Conservation (phyloP, 2,888 invertebrate genomes). For the Tubulanus polymorphus region DNA sequence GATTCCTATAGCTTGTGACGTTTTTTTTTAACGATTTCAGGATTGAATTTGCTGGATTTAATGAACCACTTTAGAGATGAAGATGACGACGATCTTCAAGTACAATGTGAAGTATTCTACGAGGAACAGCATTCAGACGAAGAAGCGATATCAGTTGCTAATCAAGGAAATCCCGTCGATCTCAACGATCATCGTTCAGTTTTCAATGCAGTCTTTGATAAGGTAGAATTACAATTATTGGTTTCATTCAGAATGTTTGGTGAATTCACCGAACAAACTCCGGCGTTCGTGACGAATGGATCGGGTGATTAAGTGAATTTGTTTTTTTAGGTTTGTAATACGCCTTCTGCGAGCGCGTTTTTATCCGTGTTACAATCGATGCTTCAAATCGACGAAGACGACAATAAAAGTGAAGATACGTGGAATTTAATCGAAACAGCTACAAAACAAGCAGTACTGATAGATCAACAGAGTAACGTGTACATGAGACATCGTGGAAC, state of each 20-base stretch:
- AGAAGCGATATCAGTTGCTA: conserved; percentile 63
- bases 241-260: too few species aligned
- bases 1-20: too few species aligned
- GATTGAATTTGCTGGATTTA: conserved; percentile 81
- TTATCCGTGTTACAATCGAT: conserved; percentile 87
- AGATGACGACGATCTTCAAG: conserved; percentile 53
- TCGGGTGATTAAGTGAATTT: neutral
- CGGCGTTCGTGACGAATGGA: neutral
- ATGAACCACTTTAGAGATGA: conserved; percentile 43
- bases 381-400: conserved; percentile 77
- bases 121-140: conserved; percentile 93
- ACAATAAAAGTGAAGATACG: conserved; percentile 34
- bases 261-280: too few species aligned
- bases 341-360: conserved; percentile 90
- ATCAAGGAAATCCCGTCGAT: conserved; percentile 67
- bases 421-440: too few species aligned
- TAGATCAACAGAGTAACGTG: too few species aligned
- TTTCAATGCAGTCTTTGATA: conserved; percentile 87
- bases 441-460: too few species aligned
- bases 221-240: too few species aligned
- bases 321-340: conserved; percentile 70
- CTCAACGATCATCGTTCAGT: conserved; percentile 88
- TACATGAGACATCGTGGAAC: too few species aligned
- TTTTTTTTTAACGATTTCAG: too few species aligned
- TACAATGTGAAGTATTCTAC: conserved; percentile 92